Base-by-base conservation (phyloP, 2,797 vertebrate species). In the Pseudochirops cupreus region DNA sequence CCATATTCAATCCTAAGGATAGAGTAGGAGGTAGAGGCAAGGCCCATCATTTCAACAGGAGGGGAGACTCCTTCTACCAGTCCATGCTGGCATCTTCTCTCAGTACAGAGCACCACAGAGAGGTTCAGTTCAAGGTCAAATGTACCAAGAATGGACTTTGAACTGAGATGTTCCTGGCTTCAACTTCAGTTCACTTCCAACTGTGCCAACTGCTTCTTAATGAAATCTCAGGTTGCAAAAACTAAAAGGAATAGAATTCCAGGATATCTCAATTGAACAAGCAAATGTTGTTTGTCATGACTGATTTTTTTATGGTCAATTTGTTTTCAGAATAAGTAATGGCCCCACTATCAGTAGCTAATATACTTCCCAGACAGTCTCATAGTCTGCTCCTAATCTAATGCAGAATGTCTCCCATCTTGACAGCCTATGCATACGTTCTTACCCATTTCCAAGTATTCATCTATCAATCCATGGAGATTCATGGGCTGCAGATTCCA, bases 401-500 rank as follows among this genome's bases (percentile, higher is more conserved):
- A 50, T 52, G 90, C 57, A 56, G 39, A 50, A 96, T 95, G 74
- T 0, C 18, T 54, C 3, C 6, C 3, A 3, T 92, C 2, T 46
- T 26, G 74, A 46, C 3, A 46, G 6, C 21, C 21, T 90, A 89
- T 16, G 39, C 56, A 56, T 1, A 62, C 91, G 57, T 94, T 46
- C 99, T 99, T 98, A 99, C 99, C 99, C 99, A 99, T 99, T 98
- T 99, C 99, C 93, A 99, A 99, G 97, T 99, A 99, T 96, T 99
- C 99, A 0, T 99, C 99, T 98, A 99, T 99, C 67, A 99, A 98
- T 39, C 99, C 99, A 0, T 99, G 99, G 52, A 99, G 99, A 28
- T 99, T 99, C 99, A 99, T 99, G 5, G 99, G 99, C 97, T 99
- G 99, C 95, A 99, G 98, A 97, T 99, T 99, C 99, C 99, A 99